Percentiles rank a stretch among this genome's conserved stretches.
Conservation (phyloP, 2,797 vertebrate genomes). For the Hylomyscus alleni region DNA sequence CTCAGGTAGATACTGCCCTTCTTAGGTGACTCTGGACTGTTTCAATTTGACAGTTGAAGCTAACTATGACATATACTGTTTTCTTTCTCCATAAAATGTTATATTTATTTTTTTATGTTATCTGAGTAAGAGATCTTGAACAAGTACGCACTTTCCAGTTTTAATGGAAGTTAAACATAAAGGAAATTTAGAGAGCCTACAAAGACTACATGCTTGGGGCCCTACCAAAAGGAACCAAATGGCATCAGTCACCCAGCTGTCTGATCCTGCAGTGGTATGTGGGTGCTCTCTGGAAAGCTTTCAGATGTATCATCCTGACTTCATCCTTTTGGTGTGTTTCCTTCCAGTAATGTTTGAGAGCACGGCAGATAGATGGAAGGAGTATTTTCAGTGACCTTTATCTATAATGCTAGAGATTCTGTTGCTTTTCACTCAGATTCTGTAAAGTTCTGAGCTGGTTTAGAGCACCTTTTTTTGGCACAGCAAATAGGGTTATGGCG, state of each 20-base stretch:
- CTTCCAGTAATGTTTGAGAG: neutral
- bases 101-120: constrained; percentile 8
- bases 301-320: neutral
- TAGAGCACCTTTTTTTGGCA: neutral
- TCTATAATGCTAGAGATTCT: neutral
- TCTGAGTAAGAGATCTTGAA: neutral
- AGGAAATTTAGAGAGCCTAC: neutral
- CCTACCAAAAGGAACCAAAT: neutral
- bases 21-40: neutral
- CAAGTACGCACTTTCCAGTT: neutral
- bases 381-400: neutral
- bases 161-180: constrained; percentile 13
- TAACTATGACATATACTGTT: neutral
- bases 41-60: neutral
- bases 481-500: neutral
- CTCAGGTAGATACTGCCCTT: neutral
- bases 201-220: neutral
- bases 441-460: neutral
- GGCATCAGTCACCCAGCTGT: neutral
- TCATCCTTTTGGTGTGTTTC: neutral
- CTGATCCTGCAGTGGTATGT: no score
- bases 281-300: neutral
- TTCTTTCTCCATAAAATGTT: neutral
- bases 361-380: neutral
- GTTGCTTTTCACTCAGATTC: neutral